These are phyloP conservation scores for Bugulina stolonifera DNA, from an alignment of 2,888 invertebrate species.

Conservation along the genomic window DNA sequence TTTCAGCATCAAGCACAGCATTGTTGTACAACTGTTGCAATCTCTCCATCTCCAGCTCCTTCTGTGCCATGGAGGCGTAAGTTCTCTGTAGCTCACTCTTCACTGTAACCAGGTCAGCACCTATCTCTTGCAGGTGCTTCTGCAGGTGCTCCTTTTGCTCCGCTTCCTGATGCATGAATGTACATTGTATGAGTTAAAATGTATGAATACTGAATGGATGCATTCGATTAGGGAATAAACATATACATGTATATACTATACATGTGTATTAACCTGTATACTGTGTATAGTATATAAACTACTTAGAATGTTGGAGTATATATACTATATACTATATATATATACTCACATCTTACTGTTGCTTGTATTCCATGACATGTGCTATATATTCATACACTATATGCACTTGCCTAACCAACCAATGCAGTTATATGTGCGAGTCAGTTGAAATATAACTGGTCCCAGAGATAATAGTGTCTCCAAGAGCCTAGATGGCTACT, in stretches of 20 bases:
- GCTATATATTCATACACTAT: too few relatives aligned
- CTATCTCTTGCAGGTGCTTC: conserved; percentile 39
- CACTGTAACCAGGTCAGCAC: conserved; percentile 33
- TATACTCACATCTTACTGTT: background rate
- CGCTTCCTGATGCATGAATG: conserved; percentile 23
- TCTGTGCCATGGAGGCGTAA: conserved; percentile 13
- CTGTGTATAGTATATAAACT: background rate
- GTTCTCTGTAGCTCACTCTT: conserved; percentile 30
- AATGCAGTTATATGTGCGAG: too few relatives aligned
- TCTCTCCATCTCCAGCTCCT: conserved; percentile 18
- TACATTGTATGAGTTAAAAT: too few relatives aligned
- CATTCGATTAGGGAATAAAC: too few relatives aligned
- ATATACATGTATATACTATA: too few relatives aligned
- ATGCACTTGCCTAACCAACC: too few relatives aligned
- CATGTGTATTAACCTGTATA: too few relatives aligned
- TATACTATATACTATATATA: background rate
- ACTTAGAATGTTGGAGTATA: background rate
- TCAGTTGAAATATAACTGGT: too few relatives aligned
- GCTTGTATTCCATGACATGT: too few relatives aligned
- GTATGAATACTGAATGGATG: too few relatives aligned
- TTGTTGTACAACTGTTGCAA: conserved; percentile 22
- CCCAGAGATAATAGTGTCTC: too few relatives aligned
- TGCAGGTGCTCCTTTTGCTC: conserved; percentile 37
- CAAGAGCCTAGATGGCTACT: too few relatives aligned
- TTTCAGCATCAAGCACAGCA: conserved; percentile 11